A percentile compares a stretch with the other conserved stretches of the same genome.
phyloP scores from a whole-genome alignment of 2,888 invertebrate genomes.

The Timema cristinae region DNA sequence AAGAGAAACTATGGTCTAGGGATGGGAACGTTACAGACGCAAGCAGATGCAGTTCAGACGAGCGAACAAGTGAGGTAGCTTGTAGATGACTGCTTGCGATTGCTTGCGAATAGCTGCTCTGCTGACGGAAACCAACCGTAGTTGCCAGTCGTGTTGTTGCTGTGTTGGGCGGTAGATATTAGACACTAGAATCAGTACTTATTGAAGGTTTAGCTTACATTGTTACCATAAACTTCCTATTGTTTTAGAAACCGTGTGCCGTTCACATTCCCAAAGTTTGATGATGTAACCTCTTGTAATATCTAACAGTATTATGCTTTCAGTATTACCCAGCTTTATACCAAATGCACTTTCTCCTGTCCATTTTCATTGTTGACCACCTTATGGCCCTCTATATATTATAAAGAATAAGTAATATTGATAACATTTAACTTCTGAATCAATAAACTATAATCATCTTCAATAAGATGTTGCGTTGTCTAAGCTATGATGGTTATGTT shows the following conservation, averaged over 20 bases:
- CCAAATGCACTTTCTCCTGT: slow-evolving; percentile 32
- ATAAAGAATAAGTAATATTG: slow-evolving; percentile 19
- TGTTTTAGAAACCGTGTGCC: slow-evolving; percentile 28
- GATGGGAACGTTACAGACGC: slow-evolving; percentile 27
- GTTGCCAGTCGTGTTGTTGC: slow-evolving; percentile 32
- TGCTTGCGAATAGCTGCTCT: slow-evolving; percentile 32
- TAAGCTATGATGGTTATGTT: no score
- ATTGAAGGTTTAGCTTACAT: slow-evolving; percentile 30
- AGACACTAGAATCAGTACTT: slow-evolving; percentile 30
- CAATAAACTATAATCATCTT: not conserved
- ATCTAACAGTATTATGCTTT: slow-evolving; percentile 31
- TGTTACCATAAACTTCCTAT: slow-evolving; percentile 29
- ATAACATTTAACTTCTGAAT: not conserved
- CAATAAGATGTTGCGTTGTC: no score
- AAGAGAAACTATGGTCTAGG: slow-evolving; percentile 34
- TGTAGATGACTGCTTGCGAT: slow-evolving; percentile 33
- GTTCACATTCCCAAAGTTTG: slow-evolving; percentile 31
- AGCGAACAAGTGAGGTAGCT: slow-evolving; percentile 32
- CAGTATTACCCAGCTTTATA: slow-evolving; percentile 31
- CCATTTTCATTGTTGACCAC: slow-evolving; percentile 32
- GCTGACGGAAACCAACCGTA: slow-evolving; percentile 31
- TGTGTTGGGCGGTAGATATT: slow-evolving; percentile 31
- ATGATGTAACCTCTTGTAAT: slow-evolving; percentile 31
- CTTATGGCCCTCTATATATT: slow-evolving; percentile 34
- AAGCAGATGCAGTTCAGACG: slow-evolving; percentile 23